Conservation (phyloP, 2,888 invertebrate species). For the Vanessa cardui region DNA sequence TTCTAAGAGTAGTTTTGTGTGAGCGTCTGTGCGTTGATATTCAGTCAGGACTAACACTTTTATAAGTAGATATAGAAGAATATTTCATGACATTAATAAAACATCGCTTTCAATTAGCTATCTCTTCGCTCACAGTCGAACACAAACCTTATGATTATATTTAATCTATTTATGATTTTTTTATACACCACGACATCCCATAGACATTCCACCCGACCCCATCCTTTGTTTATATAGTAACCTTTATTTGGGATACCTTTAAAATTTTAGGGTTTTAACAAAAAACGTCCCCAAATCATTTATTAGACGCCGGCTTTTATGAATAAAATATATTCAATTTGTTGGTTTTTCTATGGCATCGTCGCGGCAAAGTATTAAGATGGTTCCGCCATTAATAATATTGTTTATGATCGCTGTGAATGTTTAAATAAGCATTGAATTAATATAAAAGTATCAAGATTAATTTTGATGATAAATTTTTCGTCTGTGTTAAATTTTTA, state of each 20-base stretch:
- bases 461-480: not conserved
- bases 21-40: no score
- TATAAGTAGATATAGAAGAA: no score
- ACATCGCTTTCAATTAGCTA: conserved; percentile 13
- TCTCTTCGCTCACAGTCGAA: conserved; percentile 23
- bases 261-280: conserved; percentile 55
- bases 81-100: not conserved
- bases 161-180: conserved; percentile 39
- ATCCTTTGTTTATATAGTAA: conserved; percentile 58
- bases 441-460: not conserved
- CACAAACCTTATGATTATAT: conserved; percentile 48
- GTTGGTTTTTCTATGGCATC: conserved; percentile 30
- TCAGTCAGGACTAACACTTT: no score
- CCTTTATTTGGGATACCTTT: conserved; percentile 59
- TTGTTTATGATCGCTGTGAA: no score
- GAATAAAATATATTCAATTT: conserved; percentile 47
- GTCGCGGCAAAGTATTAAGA: not conserved
- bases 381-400: no score
- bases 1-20: no score
- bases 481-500: not conserved
- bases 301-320: conserved; percentile 51
- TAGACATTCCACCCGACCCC: conserved; percentile 51
- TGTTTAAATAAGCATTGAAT: no score
- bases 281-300: conserved; percentile 57
- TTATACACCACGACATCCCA: conserved; percentile 45